Evolutionary conservation across 2,113 vertebrate species (phyloP), one percentile per base, ranked within the genome.

Genomic region (Zosterops pallidus): DNA sequence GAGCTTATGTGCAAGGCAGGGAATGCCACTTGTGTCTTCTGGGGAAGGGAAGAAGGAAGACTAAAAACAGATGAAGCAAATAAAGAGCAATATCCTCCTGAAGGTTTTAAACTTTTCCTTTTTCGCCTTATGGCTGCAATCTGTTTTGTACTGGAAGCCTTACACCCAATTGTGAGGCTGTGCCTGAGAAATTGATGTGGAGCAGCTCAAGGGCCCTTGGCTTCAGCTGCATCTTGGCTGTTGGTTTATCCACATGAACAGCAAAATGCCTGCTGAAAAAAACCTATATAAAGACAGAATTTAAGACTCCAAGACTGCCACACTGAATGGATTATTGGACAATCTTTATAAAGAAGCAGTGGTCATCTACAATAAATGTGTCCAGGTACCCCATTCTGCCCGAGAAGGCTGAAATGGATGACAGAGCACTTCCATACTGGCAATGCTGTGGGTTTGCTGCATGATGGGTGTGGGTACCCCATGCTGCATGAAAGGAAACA

Each of bases 311-410:
- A 80, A 53, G 35, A 25, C 24, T 83, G 52, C 8, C 1, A 1
- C 0, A 2, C 18, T 56, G 46, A 65, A 59, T 19, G 14, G 25
- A 79, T 28, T 18, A 47, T 22, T 47, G 50, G 11, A 44, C n/a
- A 68, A 53, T 5, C 3, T 8, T 56, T 46, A 28, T 29, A 28
- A 33, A 33, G 25, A 88, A 67, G 18, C 17, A 65, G 14, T 42
- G 9, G 5, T 24, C 5, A 6, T 23, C 14, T 44, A 9, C 17
- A 37, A 2, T 53, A 65, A 42, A 1, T 5, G 4, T 28, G 29
- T 42, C 35, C 39, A 65, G 35, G 33, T 47, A 46, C 1, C 46
- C 6, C 25, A 46, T 70, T 52, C 49, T 70, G 14, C 21, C 37
- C 77, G 29, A n/a, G 52, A 20, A 67, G 9, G 44, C 26, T 71